Percentiles rank a stretch among this genome's conserved stretches.
Evolutionary conservation across 2,888 invertebrate species (phyloP).

Genomic region (Tiliacea citrago): DNA sequence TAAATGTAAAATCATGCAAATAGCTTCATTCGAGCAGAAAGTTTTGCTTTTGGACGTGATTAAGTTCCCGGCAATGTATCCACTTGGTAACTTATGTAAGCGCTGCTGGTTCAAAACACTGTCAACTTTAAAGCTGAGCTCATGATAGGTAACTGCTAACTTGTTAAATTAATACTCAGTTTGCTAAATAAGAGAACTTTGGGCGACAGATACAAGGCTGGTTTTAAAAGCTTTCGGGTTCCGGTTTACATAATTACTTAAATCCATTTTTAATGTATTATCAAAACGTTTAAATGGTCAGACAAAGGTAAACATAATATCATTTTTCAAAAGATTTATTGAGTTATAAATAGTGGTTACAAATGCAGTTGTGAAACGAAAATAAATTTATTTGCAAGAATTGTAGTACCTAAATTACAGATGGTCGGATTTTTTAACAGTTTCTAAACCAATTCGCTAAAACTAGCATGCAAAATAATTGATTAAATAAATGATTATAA

Average conservation of each 20-base stretch:
- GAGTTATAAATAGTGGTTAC: background rate
- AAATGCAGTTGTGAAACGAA: background rate
- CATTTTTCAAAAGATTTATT: background rate
- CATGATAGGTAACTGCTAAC: constrained; percentile 44
- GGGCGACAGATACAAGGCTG: background rate
- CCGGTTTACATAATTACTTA: background rate
- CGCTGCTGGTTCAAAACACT: constrained; percentile 35
- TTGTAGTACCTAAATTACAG: too few relatives aligned
- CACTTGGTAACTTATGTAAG: constrained; percentile 41
- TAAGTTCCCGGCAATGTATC: constrained; percentile 42
- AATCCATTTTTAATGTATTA: background rate
- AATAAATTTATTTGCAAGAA: too few relatives aligned
- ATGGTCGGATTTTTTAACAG: too few relatives aligned
- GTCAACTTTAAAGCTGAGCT: constrained; percentile 38
- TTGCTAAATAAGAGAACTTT: constrained; percentile 31
- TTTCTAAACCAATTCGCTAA: too few relatives aligned
- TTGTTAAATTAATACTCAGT: constrained; percentile 40
- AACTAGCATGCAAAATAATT: too few relatives aligned
- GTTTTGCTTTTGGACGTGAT: constrained; percentile 50
- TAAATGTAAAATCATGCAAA: constrained; percentile 61
- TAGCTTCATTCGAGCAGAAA: constrained; percentile 48
- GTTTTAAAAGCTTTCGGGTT: constrained; percentile 23
- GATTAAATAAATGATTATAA: too few relatives aligned
- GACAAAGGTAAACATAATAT: background rate
- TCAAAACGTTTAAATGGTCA: background rate